Base-by-base conservation (phyloP, 2,113 vertebrate genomes). In the Pachycephala philippinensis region DNA sequence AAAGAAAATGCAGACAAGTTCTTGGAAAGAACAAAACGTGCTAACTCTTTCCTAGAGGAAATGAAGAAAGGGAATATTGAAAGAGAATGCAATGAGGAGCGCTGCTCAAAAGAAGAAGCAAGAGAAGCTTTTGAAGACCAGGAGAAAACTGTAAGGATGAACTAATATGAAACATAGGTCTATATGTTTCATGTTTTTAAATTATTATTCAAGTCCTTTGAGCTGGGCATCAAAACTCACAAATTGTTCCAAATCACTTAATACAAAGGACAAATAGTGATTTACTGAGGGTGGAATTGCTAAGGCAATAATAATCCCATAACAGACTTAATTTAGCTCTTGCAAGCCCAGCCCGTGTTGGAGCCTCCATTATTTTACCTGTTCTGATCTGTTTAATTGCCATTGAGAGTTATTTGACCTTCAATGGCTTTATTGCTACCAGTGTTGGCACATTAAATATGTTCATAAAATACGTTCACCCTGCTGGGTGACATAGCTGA, bases 51-150 rank as follows among this genome's bases (percentile, higher is more conserved):
- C 28, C 59, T 98, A 2, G 99, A 99, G 89, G 99, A 99, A 96
- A 0, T 98, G 7, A 98, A 98, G 77, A 6, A 97, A 81, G 99
- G 99, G 15, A 98, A 99, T 91, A 97, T 99, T 80, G 99, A 99
- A 97, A 96, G 99, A n/a, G 99, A 99, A 77, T 99, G 99, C 65
- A 4, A 85, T 5, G 99, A 99, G 89, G 99, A 99, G 92, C 91
- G 90, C 10, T 99, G 99, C 52, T 92, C 97, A 4, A 98, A 98
- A 9, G 99, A 99, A 87, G 99, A 99, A 95, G 99, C 98, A 7
- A 98, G 98, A 4, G 99, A 99, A 72, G 98, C 98, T 23, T 99
- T 99, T 28, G 98, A 99, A 94, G 47, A 99, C 33, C 2, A 15
- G 0, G 93, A 97, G 7, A 97, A 96, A 97, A 99, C 99, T 47